Conservation (phyloP, 2,113 vertebrate genomes). For the Girardinichthys multiradiatus region DNA sequence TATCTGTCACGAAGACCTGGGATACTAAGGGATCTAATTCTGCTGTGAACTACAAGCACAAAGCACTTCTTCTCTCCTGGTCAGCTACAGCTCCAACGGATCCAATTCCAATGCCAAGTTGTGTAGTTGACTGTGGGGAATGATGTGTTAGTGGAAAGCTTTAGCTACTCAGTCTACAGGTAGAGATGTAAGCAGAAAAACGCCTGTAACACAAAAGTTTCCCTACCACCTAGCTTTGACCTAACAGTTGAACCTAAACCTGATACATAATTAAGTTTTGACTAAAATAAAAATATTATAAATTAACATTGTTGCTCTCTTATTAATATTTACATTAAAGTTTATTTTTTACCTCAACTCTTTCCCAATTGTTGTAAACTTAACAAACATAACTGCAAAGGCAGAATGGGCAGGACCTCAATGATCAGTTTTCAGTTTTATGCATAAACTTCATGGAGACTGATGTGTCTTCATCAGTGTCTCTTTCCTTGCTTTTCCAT, state of each 20-base stretch:
- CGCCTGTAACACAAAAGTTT: conserved; percentile 21
- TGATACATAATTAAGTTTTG: background rate
- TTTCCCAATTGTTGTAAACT: too few relatives aligned
- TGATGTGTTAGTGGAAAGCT: conserved; percentile 22
- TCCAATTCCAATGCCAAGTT: conserved; percentile 28
- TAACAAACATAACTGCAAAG: too few relatives aligned
- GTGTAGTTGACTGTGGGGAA: conserved; percentile 43
- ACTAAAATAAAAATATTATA: too few relatives aligned
- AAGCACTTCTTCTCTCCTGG: conserved; percentile 61
- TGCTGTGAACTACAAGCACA: conserved; percentile 48
- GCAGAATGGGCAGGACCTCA: too few relatives aligned
- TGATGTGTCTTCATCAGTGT: too few relatives aligned
- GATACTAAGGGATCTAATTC: conserved; percentile 71
- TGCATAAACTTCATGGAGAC: too few relatives aligned
- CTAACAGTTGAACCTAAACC: background rate
- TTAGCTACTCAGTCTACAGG: conserved; percentile 18
- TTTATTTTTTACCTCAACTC: too few relatives aligned
- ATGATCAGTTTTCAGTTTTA: too few relatives aligned
- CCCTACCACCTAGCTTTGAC: background rate
- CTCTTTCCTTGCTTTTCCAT: too few relatives aligned
- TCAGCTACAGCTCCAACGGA: conserved; percentile 32
- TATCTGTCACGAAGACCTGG: conserved; percentile 47
- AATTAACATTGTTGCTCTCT: too few relatives aligned
- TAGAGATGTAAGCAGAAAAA: conserved; percentile 25
- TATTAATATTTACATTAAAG: too few relatives aligned